Base-by-base conservation (phyloP, 2,888 invertebrate species). In the Hoplodrina blanda region DNA sequence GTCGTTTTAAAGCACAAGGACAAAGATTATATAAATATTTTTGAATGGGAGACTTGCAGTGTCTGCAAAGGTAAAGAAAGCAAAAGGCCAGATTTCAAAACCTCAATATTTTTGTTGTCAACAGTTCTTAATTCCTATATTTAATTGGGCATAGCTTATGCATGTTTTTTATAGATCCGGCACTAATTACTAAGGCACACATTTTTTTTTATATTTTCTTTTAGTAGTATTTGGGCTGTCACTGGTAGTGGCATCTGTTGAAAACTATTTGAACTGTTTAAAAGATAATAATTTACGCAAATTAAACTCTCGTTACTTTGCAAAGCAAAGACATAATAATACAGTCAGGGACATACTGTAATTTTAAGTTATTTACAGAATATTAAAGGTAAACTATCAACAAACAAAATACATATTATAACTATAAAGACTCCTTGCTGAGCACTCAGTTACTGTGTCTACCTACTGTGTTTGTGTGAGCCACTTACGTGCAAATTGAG, bases 161-260 rank as follows among this genome's bases (percentile, higher is more conserved):
- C 8, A 8, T 4, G 33, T 33, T 41, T 41, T 41, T 41, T 41
- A 3, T 2, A 2, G 8, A 41, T 13, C 2, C 41, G 11, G 11
- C 11, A 4, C 13, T 2, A 13, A 11, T 41, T 41, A 41, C 41
- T 13, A 41, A 41, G 13, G 41, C 13, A 11, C 8, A 1, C 7
- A n/a, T n/a, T 1, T 37, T 8, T 8, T 37, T 37, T 37, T 8
- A 41, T 11, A 41, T 41, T 4, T 41, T 41, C 13, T 6, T 41
- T 41, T 60, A 49, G 41, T 49, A 20, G 2, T 50, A 50, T 63
- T 63, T 64, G 25, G 11, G 52, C 17, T 6, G 46, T 46, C 17
- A 76, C 76, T 53, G 78, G 76, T 84, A 89, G 82, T 86, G 91
- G 85, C 91, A 91, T 89, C 92, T 92, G 78, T 88, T 86, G 86